Conservation (phyloP, 1,140 invertebrate species). For the Myzus persicae region DNA sequence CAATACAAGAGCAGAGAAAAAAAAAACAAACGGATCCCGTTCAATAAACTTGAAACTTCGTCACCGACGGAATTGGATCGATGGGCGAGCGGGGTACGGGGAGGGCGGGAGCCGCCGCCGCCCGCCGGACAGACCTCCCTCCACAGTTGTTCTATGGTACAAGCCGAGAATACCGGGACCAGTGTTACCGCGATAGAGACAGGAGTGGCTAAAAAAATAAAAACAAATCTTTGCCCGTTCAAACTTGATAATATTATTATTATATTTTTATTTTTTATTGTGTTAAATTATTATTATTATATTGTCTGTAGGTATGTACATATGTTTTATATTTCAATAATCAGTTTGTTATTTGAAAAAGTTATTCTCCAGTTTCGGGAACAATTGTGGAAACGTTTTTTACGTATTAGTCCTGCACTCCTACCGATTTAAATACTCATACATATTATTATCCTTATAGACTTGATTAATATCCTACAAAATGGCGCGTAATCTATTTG, state of each 20-base stretch:
- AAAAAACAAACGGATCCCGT: slow-evolving; percentile 40
- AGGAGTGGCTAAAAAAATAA: neutral
- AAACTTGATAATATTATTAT: neutral
- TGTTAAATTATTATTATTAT: too few relatives aligned
- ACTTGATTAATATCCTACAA: neutral
- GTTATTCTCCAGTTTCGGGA: neutral
- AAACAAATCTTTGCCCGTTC: neutral
- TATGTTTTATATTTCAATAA: neutral
- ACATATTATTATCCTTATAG: neutral
- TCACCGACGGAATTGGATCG: slow-evolving; percentile 44
- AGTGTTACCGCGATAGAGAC: slow-evolving; percentile 26
- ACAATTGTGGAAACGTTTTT: neutral
- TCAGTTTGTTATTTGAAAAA: neutral
- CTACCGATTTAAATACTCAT: neutral
- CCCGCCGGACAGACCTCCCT: neutral
- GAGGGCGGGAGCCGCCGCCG: neutral
- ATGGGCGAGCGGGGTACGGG: neutral
- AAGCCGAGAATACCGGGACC: neutral
- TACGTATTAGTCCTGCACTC: neutral
- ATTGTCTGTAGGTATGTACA: neutral
- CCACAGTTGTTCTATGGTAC: neutral
- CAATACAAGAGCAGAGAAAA: neutral
- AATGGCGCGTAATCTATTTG: slow-evolving; percentile 30
- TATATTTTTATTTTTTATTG: neutral
- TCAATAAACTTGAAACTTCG: slow-evolving; percentile 39